A percentile compares a stretch with the other conserved stretches of the same genome.
Conservation (phyloP, 2,888 invertebrate genomes). For the Euphydryas editha region DNA sequence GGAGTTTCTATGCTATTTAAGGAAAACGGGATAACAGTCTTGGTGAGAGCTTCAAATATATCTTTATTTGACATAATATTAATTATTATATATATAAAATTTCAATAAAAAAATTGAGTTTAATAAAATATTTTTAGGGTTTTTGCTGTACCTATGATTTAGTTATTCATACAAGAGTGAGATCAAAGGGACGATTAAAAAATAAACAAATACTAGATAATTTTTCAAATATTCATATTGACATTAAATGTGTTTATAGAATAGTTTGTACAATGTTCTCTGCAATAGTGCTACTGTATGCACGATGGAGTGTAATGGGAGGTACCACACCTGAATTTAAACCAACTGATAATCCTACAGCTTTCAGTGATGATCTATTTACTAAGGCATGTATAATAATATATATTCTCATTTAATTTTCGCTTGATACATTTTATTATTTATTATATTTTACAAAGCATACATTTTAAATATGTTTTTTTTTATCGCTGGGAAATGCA, state of each 20-base stretch:
- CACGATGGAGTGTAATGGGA: constrained; percentile 91
- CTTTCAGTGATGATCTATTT: constrained; percentile 86
- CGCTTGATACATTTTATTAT: not conserved
- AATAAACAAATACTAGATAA: constrained; percentile 4
- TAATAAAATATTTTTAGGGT: constrained; percentile 72
- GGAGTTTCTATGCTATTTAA: constrained; percentile 92
- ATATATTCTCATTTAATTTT: constrained; percentile 5
- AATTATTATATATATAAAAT: no score
- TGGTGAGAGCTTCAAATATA: constrained; percentile 84
- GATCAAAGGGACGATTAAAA: constrained; percentile 20
- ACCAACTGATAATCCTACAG: constrained; percentile 95
- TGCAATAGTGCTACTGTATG: constrained; percentile 82
- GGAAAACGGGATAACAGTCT: constrained; percentile 95
- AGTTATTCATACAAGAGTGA: constrained; percentile 44
- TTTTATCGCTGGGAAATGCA: no score
- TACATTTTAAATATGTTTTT: no score
- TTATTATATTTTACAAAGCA: no score
- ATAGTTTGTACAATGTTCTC: constrained; percentile 74
- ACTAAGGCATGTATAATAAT: constrained; percentile 85
- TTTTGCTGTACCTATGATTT: constrained; percentile 89
- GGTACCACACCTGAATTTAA: constrained; percentile 92
- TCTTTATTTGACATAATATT: not conserved
- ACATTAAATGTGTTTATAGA: constrained; percentile 55
- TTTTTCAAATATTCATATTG: constrained; percentile 15
- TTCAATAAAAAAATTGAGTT: no score